Conservation (phyloP, 2,113 vertebrate genomes). For the Mohoua ochrocephala region DNA sequence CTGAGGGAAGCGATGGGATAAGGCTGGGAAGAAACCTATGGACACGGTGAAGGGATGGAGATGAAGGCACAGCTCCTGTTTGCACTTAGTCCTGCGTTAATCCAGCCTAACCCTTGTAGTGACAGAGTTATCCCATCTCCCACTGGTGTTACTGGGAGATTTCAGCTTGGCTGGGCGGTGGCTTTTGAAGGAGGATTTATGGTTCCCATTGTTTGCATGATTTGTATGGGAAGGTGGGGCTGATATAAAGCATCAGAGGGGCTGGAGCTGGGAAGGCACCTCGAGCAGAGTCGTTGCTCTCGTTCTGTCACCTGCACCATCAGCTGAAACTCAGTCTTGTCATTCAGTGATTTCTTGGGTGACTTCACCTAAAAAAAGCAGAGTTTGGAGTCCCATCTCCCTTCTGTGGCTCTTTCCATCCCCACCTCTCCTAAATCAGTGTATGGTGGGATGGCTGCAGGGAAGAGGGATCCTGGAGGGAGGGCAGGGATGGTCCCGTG, state of each 20-base stretch:
- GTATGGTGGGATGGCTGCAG: not conserved
- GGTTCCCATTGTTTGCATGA: not conserved
- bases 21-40: not conserved
- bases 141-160: not conserved
- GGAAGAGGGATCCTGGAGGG: not conserved
- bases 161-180: not conserved
- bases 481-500: not conserved
- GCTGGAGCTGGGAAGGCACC: not conserved
- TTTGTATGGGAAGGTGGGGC: not conserved
- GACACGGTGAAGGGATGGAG: not conserved
- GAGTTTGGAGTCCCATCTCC: not conserved
- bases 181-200: not conserved
- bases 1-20: not conserved
- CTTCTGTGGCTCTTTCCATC: not conserved
- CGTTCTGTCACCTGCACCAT: not conserved
- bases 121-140: not conserved
- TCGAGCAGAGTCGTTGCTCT: accelerated
- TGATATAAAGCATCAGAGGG: not conserved
- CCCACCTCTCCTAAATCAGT: not conserved
- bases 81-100: not conserved
- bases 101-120: not conserved
- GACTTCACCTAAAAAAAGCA: not conserved
- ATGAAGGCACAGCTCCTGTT: not conserved
- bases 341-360: accelerated
- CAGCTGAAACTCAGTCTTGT: not conserved